These are phyloP conservation scores for Aegypius monachus DNA, from an alignment of 2,113 vertebrate species.

Conservation along the genomic window DNA sequence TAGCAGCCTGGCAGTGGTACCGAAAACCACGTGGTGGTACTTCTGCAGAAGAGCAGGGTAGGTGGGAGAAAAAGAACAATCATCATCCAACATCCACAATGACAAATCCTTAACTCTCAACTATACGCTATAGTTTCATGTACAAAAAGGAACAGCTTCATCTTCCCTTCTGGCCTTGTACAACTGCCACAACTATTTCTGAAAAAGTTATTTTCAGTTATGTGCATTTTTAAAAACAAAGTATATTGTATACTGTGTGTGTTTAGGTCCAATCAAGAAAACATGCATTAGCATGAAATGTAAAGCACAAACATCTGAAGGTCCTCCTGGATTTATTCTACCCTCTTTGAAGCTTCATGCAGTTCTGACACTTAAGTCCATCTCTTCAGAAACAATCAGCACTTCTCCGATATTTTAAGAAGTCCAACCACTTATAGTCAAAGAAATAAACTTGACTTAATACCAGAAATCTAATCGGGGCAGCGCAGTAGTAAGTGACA, in stretches of 20 bases:
- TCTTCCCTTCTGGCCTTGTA: background rate
- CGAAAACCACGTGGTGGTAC: slow-evolving; percentile 78
- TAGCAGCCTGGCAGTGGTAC: slow-evolving; percentile 79
- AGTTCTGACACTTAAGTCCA: background rate
- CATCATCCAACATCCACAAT: background rate
- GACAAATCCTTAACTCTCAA: background rate
- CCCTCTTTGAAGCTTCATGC: background rate
- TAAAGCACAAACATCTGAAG: background rate
- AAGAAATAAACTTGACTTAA: background rate
- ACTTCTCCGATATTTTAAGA: background rate
- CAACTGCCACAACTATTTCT: background rate
- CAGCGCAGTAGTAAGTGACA: background rate
- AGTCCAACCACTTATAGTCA: background rate
- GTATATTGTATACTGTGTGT: background rate
- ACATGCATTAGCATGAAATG: background rate
- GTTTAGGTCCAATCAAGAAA: background rate
- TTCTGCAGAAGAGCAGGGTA: slow-evolving; percentile 53
- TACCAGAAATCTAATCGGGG: background rate
- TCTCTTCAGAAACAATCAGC: background rate
- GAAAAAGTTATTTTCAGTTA: background rate
- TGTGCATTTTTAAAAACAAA: background rate
- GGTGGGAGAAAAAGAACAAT: background rate
- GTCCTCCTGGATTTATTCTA: background rate
- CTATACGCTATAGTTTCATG: background rate
- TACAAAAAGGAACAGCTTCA: background rate